Evolutionary conservation across 1,140 invertebrate genomes (phyloP).

Genomic region (Zaprionus ghesquierei): DNA sequence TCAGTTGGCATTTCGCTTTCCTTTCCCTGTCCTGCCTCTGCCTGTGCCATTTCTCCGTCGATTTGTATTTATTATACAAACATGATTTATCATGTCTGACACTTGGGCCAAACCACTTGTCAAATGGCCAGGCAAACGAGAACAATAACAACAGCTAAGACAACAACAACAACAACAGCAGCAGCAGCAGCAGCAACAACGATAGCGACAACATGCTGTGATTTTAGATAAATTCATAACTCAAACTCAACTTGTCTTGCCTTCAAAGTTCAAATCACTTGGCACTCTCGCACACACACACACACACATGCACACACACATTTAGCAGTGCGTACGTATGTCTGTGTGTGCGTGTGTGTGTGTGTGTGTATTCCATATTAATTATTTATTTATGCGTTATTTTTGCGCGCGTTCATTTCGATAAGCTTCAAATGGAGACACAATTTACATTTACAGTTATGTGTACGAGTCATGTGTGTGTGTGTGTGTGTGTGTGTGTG

Average conservation of each 20-base stretch:
- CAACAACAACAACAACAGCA: conserved; percentile 31
- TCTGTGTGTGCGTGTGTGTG: conserved; percentile 17
- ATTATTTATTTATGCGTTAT: conserved; percentile 79
- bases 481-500: neutral
- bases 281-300: conserved; percentile 34
- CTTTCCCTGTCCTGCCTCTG: neutral
- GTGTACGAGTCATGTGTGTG: neutral
- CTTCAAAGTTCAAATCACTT: conserved; percentile 82
- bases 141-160: conserved; percentile 39
- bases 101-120: conserved; percentile 80
- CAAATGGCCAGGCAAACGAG: conserved; percentile 55
- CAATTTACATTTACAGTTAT: conserved; percentile 77
- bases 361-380: conserved; percentile 59
- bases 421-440: conserved; percentile 75
- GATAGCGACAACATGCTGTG: conserved; percentile 72
- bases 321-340: conserved; percentile 22
- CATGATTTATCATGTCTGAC: conserved; percentile 79
- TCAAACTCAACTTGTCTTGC: conserved; percentile 76
- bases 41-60: conserved; percentile 41
- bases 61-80: conserved; percentile 28
- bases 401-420: conserved; percentile 73
- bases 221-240: conserved; percentile 81
- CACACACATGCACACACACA: conserved; percentile 5
- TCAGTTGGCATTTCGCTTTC: conserved; percentile 26
- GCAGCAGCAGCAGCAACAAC: conserved; percentile 30